A percentile compares a stretch with the other conserved stretches of the same genome.
Evolutionary conservation across 2,888 invertebrate species (phyloP).

Genomic region (Agrochola circellaris): DNA sequence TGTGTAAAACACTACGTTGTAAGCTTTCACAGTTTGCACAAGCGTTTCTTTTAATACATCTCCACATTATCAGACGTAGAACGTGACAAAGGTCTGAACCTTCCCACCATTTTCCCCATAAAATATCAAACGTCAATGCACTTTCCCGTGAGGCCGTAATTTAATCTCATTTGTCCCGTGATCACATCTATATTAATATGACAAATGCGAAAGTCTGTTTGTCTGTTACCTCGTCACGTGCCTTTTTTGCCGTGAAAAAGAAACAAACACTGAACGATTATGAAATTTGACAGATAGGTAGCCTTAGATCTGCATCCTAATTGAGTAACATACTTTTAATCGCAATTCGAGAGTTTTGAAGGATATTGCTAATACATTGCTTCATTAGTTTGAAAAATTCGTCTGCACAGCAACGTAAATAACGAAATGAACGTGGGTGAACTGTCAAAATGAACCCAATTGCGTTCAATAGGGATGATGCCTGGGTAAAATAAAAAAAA

Average conservation of each 20-base stretch:
- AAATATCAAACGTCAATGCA: slow-evolving; percentile 34
- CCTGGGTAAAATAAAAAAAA: no score
- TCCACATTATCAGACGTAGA: neutral
- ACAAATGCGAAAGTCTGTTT: neutral
- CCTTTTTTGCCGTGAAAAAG: neutral
- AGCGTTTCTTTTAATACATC: no score
- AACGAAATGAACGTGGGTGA: no score
- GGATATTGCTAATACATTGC: no score
- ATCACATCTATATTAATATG: neutral
- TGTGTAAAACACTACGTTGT: neutral
- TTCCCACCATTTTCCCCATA: neutral
- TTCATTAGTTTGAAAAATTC: no score
- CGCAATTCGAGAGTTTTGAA: no score
- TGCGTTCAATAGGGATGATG: no score
- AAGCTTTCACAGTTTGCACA: neutral
- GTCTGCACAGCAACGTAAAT: no score
- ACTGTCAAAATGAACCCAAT: no score
- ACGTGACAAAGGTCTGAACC: neutral
- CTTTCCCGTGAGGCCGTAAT: neutral
- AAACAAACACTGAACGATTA: neutral
- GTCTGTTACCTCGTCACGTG: no score
- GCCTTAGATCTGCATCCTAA: neutral
- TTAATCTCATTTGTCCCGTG: neutral
- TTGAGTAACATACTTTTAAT: no score
- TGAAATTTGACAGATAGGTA: neutral